Conservation (phyloP, 2,797 vertebrate species). For the Sus cebifrons region DNA sequence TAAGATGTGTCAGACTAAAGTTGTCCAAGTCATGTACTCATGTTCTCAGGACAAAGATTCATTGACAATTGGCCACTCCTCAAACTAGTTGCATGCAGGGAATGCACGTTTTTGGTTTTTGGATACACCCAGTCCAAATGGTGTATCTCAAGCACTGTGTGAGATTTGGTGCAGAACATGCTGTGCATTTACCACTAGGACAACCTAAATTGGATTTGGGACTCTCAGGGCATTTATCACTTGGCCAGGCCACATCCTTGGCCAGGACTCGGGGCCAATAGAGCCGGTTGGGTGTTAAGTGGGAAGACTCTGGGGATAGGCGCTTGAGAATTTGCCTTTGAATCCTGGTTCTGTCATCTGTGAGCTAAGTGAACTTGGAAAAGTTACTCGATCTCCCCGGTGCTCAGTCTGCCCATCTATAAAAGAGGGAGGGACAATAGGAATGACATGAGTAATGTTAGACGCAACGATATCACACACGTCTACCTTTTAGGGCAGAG, state of each 20-base stretch:
- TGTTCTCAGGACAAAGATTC: background rate
- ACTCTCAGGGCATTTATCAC: background rate
- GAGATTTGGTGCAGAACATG: background rate
- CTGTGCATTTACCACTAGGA: background rate
- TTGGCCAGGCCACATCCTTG: background rate
- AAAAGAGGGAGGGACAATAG: background rate
- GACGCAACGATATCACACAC: rapidly evolving
- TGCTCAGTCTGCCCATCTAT: background rate
- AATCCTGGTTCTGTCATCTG: background rate
- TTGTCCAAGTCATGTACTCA: background rate
- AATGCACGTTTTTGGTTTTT: background rate
- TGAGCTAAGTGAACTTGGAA: background rate
- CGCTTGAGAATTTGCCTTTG: background rate
- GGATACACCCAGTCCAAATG: background rate
- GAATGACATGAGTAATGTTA: background rate
- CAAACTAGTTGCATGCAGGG: background rate
- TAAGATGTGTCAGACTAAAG: background rate
- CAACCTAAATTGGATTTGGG: background rate
- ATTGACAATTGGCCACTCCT: background rate
- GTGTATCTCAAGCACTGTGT: background rate
- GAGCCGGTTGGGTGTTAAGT: background rate
- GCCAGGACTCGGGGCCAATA: no score
- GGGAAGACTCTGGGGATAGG: background rate
- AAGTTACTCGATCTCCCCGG: background rate
- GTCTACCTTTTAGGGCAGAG: rapidly evolving